phyloP scores from a whole-genome alignment of 2,113 vertebrate species.

The Pogona vitticeps region DNA sequence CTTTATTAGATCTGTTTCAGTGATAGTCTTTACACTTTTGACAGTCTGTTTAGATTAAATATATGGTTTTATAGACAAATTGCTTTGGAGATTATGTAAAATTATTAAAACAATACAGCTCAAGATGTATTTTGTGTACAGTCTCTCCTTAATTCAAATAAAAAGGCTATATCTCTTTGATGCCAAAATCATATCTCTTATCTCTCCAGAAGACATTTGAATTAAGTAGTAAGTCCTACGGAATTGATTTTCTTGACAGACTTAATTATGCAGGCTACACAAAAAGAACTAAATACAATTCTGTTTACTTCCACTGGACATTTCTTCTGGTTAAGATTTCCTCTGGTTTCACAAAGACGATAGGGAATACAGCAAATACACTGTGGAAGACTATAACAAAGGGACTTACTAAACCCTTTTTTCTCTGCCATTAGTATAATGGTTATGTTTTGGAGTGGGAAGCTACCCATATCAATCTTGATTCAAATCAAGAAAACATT shows the following conservation, averaged over 20 bases:
- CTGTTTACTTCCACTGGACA: not conserved
- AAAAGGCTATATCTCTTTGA: not conserved
- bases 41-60: not conserved
- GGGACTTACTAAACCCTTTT: not conserved
- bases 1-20: not conserved
- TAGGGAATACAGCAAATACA: not conserved
- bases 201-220: not conserved
- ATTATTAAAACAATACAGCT: not conserved
- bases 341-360: not conserved
- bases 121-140: not conserved
- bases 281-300: not conserved
- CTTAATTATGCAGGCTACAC: not conserved
- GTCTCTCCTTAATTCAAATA: not conserved
- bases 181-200: not conserved
- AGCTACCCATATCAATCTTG: not conserved
- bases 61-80: not conserved
- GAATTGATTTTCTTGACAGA: not conserved
- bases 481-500: not conserved
- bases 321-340: not conserved
- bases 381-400: not conserved
- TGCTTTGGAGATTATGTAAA: not conserved
- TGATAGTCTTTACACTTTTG: not conserved
- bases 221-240: not conserved
- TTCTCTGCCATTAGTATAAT: not conserved
- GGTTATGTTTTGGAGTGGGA: not conserved